Evolutionary conservation across 2,797 vertebrate species (phyloP).

Genomic region (Acropternis orthonyx): DNA sequence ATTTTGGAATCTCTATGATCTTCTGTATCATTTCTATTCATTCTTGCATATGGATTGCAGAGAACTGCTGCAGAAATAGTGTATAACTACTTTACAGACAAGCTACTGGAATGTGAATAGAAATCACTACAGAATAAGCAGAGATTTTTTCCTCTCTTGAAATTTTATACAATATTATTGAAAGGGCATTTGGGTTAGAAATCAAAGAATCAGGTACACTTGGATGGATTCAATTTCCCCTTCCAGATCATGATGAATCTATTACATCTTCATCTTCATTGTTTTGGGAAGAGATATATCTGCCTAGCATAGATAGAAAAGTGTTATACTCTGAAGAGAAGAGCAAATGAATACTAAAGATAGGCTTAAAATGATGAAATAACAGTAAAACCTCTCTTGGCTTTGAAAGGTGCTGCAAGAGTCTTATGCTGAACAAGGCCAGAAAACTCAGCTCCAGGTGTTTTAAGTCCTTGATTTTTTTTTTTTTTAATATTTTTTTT

Average conservation of each 20-base stretch:
- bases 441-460: neutral
- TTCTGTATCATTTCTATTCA: slow-evolving; percentile 28
- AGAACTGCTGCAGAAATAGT: slow-evolving; percentile 20
- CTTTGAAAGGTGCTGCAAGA: neutral
- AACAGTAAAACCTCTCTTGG: neutral
- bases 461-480: neutral
- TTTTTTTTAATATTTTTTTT: no score
- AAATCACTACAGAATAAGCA: neutral
- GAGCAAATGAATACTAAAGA: neutral
- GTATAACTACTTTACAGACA: slow-evolving; percentile 17
- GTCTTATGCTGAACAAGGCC: neutral
- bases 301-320: neutral
- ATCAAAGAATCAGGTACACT: neutral
- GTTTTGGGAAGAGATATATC: neutral
- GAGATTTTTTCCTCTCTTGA: slow-evolving; percentile 9
- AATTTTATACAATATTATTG: neutral
- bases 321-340: neutral
- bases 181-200: neutral
- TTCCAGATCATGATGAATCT: neutral
- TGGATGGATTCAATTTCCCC: neutral
- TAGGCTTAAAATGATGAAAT: neutral
- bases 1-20: slow-evolving; percentile 29
- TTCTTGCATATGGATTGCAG: slow-evolving; percentile 5
- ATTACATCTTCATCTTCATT: neutral
- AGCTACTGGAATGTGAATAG: slow-evolving; percentile 24